Conservation (phyloP, 2,113 vertebrate genomes). For the Lampris incognitus region DNA sequence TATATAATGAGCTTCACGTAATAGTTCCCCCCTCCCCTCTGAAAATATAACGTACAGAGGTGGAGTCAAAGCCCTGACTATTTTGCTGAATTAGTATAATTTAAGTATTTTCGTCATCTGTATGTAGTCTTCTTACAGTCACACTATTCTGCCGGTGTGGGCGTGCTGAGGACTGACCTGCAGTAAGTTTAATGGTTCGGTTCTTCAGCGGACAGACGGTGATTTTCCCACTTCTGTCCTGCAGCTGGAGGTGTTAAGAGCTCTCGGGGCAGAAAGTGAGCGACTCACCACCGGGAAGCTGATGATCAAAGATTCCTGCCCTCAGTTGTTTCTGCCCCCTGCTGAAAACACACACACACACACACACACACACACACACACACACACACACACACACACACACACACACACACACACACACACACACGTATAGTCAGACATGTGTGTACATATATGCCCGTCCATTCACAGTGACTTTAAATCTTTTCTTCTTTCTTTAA, state of each 20-base stretch:
- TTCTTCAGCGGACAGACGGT: conserved; percentile 57
- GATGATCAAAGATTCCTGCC: conserved; percentile 68
- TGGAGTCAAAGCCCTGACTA: too few relatives aligned
- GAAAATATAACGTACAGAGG: background rate
- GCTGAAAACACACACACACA: conserved; percentile 55
- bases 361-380: conserved; percentile 4
- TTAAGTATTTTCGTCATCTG: too few relatives aligned
- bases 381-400: background rate
- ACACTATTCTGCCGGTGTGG: conserved; percentile 7
- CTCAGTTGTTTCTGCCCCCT: conserved; percentile 75
- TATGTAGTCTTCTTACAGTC: too few relatives aligned
- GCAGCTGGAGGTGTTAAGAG: conserved; percentile 55
- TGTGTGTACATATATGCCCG: background rate
- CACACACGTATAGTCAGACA: background rate
- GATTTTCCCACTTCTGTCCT: conserved; percentile 45
- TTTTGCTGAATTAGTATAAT: too few relatives aligned
- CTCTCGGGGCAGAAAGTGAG: conserved; percentile 54
- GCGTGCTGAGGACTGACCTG: conserved; percentile 14
- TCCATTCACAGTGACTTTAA: too few relatives aligned
- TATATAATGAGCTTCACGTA: background rate
- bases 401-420: background rate
- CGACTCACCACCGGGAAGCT: conserved; percentile 62
- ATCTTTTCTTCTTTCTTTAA: too few relatives aligned
- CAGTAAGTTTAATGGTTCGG: conserved; percentile 22
- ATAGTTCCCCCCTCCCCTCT: background rate